phyloP scores from a whole-genome alignment of 2,113 vertebrate genomes.

The Hippopotamus amphibius region DNA sequence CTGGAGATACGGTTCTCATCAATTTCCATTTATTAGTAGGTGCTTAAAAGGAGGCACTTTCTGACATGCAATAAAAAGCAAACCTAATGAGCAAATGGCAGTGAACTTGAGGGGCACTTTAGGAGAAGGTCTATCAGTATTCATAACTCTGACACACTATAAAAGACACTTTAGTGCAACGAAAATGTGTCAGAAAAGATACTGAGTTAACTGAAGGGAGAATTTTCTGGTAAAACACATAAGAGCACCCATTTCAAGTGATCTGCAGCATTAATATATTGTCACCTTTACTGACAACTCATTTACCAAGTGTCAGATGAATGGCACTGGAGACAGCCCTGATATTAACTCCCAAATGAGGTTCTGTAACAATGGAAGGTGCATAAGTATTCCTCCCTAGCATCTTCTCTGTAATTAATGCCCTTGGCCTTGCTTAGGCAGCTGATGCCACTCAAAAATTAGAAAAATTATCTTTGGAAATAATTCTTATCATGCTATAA shows the following conservation, averaged over 20 bases:
- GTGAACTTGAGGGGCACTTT: constrained; percentile 83
- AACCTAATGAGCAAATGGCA: constrained; percentile 83
- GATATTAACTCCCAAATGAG: constrained; percentile 82
- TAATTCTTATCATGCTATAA: constrained; percentile 41
- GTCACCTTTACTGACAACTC: constrained; percentile 84
- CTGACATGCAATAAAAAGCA: constrained; percentile 81
- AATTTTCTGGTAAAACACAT: constrained; percentile 84
- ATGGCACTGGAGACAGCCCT: constrained; percentile 78
- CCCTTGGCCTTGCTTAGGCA: constrained; percentile 47
- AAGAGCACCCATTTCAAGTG: constrained; percentile 83
- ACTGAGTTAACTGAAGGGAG: constrained; percentile 77
- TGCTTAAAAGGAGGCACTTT: constrained; percentile 77
- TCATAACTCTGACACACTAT: constrained; percentile 82
- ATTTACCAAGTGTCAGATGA: constrained; percentile 82
- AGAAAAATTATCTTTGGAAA: constrained; percentile 63
- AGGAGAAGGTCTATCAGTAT: constrained; percentile 83
- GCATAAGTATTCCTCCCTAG: constrained; percentile 57
- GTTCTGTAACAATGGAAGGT: constrained; percentile 78
- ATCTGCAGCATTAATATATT: constrained; percentile 83
- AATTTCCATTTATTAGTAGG: constrained; percentile 82
- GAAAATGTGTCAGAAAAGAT: constrained; percentile 85
- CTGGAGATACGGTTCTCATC: constrained; percentile 67
- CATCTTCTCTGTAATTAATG: constrained; percentile 73
- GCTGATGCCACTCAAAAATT: constrained; percentile 68
- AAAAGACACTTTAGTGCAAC: constrained; percentile 82